Conservation (phyloP, 2,797 vertebrate species). For the Sphenopsis melanotis region DNA sequence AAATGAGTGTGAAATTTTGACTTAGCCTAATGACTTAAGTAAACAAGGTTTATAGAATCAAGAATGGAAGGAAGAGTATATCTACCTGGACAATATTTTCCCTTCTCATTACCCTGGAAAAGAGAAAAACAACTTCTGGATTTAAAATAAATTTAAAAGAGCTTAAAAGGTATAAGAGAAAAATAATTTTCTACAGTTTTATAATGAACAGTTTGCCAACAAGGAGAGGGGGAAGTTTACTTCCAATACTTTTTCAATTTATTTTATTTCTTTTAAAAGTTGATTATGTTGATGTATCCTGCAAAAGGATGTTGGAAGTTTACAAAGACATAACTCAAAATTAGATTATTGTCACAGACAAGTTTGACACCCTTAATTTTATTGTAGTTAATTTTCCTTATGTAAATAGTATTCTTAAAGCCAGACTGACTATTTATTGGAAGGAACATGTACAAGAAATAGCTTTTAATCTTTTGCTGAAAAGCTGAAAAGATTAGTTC, state of each 20-base stretch:
- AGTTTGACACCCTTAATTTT: not conserved
- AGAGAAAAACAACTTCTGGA: not conserved
- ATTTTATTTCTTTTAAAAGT: not conserved
- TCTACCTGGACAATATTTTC: not conserved
- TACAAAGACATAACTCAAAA: not conserved
- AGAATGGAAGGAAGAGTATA: fast-evolving
- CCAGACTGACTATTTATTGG: not conserved
- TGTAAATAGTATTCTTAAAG: not conserved
- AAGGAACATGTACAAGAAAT: not conserved
- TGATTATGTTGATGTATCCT: not conserved
- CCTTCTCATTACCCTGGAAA: not conserved
- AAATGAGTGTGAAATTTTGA: not conserved
- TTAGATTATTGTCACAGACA: not conserved
- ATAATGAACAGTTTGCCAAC: not conserved
- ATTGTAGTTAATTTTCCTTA: not conserved
- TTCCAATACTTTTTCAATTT: not conserved
- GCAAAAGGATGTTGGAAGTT: not conserved
- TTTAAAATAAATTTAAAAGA: not conserved
- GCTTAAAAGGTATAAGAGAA: not conserved
- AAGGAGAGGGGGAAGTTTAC: not conserved
- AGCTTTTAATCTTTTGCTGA: not conserved
- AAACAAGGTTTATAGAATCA: not conserved
- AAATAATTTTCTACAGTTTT: not conserved
- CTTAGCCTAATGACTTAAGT: not conserved
- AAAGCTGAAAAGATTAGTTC: not conserved